phyloP scores from a whole-genome alignment of 2,797 vertebrate species.

The Acanthornis magna region DNA sequence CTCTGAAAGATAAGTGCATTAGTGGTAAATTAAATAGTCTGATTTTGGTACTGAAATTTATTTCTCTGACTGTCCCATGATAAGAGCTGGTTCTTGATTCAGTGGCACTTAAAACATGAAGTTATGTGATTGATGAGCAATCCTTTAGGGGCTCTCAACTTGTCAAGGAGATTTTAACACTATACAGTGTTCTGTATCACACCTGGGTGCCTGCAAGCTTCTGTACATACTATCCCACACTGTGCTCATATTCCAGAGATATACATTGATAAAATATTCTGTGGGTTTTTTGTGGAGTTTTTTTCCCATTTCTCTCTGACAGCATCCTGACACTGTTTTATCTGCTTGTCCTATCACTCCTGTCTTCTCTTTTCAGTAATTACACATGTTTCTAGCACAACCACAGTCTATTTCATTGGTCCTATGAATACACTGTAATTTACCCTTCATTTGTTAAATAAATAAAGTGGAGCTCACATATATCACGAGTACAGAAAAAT shows the following conservation, averaged over 20 bases:
- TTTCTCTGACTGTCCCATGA: neutral
- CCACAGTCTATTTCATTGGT: neutral
- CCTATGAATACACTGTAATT: neutral
- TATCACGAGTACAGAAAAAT: neutral
- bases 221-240: neutral
- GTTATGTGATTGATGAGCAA: neutral
- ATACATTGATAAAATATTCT: neutral
- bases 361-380: neutral
- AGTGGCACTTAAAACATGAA: neutral
- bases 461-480: neutral
- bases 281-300: rapidly evolving
- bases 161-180: neutral
- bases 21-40: neutral
- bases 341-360: neutral
- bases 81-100: neutral
- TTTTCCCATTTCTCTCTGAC: neutral
- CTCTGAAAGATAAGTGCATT: neutral
- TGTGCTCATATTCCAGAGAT: neutral
- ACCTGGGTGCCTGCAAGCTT: neutral
- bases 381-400: neutral
- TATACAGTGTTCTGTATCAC: rapidly evolving
- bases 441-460: neutral
- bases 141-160: neutral
- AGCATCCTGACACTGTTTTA: neutral
- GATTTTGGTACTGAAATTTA: neutral